These are phyloP conservation scores for Metalampra italica DNA, from an alignment of 2,888 invertebrate species.

Conservation along the genomic window DNA sequence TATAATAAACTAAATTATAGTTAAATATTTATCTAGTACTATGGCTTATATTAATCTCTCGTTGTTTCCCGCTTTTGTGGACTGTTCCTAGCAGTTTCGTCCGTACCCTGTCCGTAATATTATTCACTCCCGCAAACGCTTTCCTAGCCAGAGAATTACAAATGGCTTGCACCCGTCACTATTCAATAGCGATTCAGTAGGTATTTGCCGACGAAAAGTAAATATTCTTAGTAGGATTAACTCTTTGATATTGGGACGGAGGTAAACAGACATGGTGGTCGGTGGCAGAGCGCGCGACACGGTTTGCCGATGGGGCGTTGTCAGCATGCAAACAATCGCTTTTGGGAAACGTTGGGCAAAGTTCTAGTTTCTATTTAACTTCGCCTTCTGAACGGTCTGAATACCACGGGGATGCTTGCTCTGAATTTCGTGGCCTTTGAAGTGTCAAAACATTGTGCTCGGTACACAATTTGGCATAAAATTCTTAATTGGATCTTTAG, in stretches of 20 bases:
- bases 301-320: conserved; percentile 11
- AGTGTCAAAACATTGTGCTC: conserved; percentile 6
- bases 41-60: too few relatives aligned
- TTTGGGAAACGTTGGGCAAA: not conserved
- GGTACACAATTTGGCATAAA: conserved; percentile 1
- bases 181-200: not conserved
- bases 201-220: conserved; percentile 17
- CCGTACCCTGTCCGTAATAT: too few relatives aligned
- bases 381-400: conserved; percentile 1
- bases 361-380: conserved; percentile 5
- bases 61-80: too few relatives aligned
- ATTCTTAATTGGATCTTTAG: conserved; percentile 3
- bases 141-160: not conserved
- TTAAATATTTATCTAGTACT: too few relatives aligned
- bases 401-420: conserved; percentile 3
- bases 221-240: conserved; percentile 30
- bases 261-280: conserved; percentile 15
- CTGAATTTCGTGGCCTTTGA: conserved; percentile 8
- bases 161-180: not conserved
- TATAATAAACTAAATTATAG: too few relatives aligned
- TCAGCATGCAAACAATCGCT: conserved; percentile 3
- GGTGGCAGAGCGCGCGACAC: conserved; percentile 6
- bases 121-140: not conserved
- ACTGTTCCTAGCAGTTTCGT: too few relatives aligned
- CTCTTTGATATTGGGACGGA: conserved; percentile 24